These are phyloP conservation scores for Puma concolor DNA, from an alignment of 2,113 vertebrate species.

Conservation along the genomic window DNA sequence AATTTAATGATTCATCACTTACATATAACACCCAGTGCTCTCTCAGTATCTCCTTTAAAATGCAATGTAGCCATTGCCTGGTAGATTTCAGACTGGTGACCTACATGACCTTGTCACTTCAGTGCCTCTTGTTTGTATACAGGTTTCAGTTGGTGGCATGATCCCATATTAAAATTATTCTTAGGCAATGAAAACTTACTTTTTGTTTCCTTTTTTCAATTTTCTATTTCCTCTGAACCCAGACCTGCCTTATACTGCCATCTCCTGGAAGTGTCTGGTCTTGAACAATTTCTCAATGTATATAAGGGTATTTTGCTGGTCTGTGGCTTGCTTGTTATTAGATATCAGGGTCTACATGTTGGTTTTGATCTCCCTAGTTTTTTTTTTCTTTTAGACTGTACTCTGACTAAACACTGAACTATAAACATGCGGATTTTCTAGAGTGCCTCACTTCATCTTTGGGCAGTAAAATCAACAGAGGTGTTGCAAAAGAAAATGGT, in stretches of 20 bases:
- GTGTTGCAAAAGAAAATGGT: background rate
- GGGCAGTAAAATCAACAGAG: background rate
- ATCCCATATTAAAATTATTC: background rate
- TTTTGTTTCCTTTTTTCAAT: background rate
- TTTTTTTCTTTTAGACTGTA: background rate
- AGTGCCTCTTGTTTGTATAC: background rate
- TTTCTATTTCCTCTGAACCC: background rate
- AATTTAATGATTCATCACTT: too few species aligned
- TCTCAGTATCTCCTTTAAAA: conserved; percentile 28
- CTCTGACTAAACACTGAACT: background rate
- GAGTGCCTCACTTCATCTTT: background rate
- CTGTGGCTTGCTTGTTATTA: background rate
- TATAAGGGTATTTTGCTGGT: background rate
- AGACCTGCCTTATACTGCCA: conserved; percentile 74
- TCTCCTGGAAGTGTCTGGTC: conserved; percentile 69
- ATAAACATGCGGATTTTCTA: background rate
- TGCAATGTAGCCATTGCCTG: background rate
- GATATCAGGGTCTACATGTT: background rate
- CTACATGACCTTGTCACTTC: background rate
- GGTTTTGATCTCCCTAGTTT: background rate
- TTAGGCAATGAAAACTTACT: background rate
- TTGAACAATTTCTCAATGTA: conserved; percentile 8
- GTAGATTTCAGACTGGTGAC: background rate
- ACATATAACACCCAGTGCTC: too few species aligned
- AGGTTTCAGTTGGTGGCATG: background rate